phyloP scores from a whole-genome alignment of 2,113 vertebrate genomes.

The Papio anubis region DNA sequence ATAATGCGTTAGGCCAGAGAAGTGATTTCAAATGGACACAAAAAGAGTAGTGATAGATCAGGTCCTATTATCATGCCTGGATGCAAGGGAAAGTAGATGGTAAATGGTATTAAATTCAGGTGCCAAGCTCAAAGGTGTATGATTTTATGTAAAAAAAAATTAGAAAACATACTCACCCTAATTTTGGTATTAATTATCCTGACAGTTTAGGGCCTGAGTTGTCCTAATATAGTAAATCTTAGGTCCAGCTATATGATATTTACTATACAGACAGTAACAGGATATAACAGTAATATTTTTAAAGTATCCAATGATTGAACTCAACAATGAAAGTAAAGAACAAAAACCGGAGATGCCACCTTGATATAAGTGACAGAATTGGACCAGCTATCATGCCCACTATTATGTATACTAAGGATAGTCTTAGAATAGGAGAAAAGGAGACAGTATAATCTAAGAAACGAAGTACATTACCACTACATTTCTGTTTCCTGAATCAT shows the following conservation, averaged over 20 bases:
- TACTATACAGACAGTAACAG: conserved; percentile 12
- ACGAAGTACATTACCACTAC: background rate
- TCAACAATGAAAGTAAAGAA: conserved; percentile 30
- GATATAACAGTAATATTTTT: background rate
- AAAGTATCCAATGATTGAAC: background rate
- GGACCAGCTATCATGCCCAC: background rate
- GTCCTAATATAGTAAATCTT: conserved; percentile 14
- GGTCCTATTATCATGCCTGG: conserved; percentile 12
- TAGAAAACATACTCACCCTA: background rate
- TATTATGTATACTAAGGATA: background rate
- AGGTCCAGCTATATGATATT: background rate
- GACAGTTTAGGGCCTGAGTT: background rate
- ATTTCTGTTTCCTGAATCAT: conserved; percentile 20
- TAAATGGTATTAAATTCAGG: conserved; percentile 52
- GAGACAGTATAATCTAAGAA: background rate
- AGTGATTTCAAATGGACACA: conserved; percentile 62
- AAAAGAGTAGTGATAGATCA: conserved; percentile 33
- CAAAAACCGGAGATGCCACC: background rate
- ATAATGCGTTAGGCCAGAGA: conserved; percentile 40
- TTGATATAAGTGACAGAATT: background rate
- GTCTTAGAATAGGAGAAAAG: background rate
- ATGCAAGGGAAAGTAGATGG: conserved; percentile 28
- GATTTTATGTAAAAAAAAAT: background rate
- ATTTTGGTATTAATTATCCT: conserved; percentile 33
- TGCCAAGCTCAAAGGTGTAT: conserved; percentile 7